These are phyloP conservation scores for Euplagia quadripunctaria DNA, from an alignment of 2,888 invertebrate species.

Conservation along the genomic window DNA sequence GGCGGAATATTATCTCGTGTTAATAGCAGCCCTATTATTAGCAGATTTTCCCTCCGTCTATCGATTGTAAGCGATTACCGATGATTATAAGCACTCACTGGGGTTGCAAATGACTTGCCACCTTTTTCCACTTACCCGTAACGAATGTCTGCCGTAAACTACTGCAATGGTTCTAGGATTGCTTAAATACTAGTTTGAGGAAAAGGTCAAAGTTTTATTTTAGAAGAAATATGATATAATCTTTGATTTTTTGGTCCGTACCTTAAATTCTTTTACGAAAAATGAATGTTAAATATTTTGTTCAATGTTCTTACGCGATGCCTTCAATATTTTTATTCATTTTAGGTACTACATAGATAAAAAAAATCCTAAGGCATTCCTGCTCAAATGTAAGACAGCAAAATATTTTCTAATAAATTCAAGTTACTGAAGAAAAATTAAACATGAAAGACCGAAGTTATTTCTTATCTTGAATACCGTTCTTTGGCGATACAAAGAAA, in stretches of 20 bases:
- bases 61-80: not conserved
- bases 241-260: not conserved
- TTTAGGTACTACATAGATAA: not conserved
- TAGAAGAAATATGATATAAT: not conserved
- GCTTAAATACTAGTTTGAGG: not conserved
- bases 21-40: not conserved
- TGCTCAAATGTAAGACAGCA: conserved; percentile 2
- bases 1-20: no score
- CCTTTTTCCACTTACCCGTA: no score
- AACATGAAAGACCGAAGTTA: conserved; percentile 5
- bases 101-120: no score
- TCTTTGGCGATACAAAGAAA: conserved; percentile 9
- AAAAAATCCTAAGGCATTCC: conserved; percentile 6
- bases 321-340: conserved; percentile 2
- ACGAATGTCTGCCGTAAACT: no score
- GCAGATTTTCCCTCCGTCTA: not conserved
- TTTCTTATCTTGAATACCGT: conserved; percentile 9
- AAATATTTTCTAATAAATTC: conserved; percentile 18
- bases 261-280: not conserved
- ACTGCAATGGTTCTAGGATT: not conserved
- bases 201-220: not conserved
- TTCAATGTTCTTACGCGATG: not conserved
- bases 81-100: no score
- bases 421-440: conserved; percentile 6
- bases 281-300: not conserved